phyloP scores from a whole-genome alignment of 2,888 invertebrate genomes.

The Sepiola atlantica region DNA sequence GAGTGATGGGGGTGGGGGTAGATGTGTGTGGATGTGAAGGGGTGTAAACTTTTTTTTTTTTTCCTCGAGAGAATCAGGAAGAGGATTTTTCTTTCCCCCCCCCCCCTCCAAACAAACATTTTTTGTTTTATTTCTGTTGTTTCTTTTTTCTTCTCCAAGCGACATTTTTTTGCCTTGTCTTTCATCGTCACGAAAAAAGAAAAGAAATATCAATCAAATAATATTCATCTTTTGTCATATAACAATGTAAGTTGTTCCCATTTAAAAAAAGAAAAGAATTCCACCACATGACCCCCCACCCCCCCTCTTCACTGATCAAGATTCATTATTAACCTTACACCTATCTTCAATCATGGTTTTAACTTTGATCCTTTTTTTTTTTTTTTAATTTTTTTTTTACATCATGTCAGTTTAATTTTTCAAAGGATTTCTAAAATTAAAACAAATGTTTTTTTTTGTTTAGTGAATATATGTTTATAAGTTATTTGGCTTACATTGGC shows the following conservation, averaged over 20 bases:
- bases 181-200: not conserved
- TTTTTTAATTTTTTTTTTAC: not conserved
- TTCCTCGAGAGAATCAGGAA: not conserved
- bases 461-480: too few relatives aligned
- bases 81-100: not conserved
- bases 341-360: not conserved
- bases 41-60: not conserved
- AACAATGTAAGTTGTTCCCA: not conserved
- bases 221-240: constrained; percentile 16
- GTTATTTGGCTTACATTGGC: too few relatives aligned
- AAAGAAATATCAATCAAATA: not conserved
- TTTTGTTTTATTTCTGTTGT: not conserved
- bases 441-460: not conserved
- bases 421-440: not conserved
- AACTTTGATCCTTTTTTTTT: not conserved
- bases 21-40: not conserved
- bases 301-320: not conserved
- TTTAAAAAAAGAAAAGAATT: not conserved
- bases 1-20: not conserved
- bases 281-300: not conserved
- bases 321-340: not conserved
- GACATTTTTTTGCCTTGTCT: not conserved
- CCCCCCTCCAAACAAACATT: too few relatives aligned
- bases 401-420: not conserved
- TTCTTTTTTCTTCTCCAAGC: not conserved